A percentile compares a stretch with the other conserved stretches of the same genome.
Conservation (phyloP, 1,140 invertebrate species). For the Periplaneta americana region DNA sequence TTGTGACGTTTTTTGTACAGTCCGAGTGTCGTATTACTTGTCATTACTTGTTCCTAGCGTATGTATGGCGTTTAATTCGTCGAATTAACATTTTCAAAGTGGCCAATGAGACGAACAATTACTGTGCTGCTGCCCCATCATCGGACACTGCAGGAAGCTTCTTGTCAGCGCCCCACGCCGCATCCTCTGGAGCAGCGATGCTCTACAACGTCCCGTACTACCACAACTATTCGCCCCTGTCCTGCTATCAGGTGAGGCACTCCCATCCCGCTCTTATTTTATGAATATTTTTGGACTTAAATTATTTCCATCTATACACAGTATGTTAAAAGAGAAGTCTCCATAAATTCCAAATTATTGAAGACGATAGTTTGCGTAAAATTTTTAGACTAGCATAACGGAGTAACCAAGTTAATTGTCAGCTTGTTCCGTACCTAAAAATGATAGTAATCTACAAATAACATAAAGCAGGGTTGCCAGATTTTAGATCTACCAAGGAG, state of each 20-base stretch:
- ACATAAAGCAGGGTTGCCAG: too few species aligned
- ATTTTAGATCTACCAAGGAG: too few species aligned
- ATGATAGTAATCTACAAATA: too few species aligned
- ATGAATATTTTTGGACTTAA: too few species aligned
- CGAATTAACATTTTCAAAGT: background rate
- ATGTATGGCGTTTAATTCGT: background rate
- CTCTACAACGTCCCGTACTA: slow-evolving; percentile 14
- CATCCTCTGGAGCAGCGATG: background rate
- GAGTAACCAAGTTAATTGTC: too few species aligned
- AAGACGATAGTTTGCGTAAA: too few species aligned
- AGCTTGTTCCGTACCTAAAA: too few species aligned
- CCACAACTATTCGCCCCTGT: slow-evolving; percentile 12
- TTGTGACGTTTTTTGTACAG: background rate
- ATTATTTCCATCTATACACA: too few species aligned
- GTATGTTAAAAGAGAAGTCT: too few species aligned
- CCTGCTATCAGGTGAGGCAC: slow-evolving; percentile 4
- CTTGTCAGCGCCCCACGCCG: background rate
- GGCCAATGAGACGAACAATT: background rate
- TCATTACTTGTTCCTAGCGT: background rate
- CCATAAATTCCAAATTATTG: too few species aligned
- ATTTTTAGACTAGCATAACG: too few species aligned
- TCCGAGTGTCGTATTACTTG: background rate
- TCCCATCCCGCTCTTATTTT: background rate
- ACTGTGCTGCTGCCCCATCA: background rate
- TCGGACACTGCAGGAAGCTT: background rate